Evolutionary conservation across 2,888 invertebrate genomes (phyloP), one percentile per base, ranked within the genome.

Genomic region (Diarsia mendica): DNA sequence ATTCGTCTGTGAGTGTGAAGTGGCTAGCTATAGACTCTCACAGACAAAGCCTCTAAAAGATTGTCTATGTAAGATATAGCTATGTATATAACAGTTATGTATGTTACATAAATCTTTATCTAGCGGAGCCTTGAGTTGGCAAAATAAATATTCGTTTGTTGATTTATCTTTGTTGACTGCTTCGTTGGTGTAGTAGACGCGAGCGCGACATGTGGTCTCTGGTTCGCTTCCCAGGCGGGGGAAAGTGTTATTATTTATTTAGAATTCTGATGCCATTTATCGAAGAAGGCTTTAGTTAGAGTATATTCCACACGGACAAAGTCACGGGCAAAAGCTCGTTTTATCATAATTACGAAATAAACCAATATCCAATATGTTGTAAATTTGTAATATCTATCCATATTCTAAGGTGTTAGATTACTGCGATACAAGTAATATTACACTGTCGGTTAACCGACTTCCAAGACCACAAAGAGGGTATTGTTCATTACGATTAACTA

Each of bases 1-100:
- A 71, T 70, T 60, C 51, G 72, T 48, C 48, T 72, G 75, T 72
- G 67, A 79, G 75, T 72, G 23, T 74, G 67, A 79, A 76, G 85
- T 55, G 65, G 68, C 58, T 28, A 58, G 53, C 23, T 51, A 58
- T n/a, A 46, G 70, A 51, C 53, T 15, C 64, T 67, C 68, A 44
- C 18, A 75, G 70, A 79, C 61, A 83, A 67, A 77, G 60, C 75
- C 68, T 55, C 66, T 77, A 58, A 68, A 76, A 72, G 58, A 79
- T 72, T 49, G 67, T 39, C 18, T 53, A 8, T 66, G 6, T 58
- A 18, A 67, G 5, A 20, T 33, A 48, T 53, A 67, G 6, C 15
- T 70, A 49, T 70, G 6, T 71, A 51, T 64, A 39, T 33, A 28
- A 18, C 60, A 10, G 11, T 8, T 68, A 0, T 65, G 0, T 74